Evolutionary conservation across 2,888 invertebrate species (phyloP), one percentile per base, ranked within the genome.

Genomic region (Microplitis manilae): DNA sequence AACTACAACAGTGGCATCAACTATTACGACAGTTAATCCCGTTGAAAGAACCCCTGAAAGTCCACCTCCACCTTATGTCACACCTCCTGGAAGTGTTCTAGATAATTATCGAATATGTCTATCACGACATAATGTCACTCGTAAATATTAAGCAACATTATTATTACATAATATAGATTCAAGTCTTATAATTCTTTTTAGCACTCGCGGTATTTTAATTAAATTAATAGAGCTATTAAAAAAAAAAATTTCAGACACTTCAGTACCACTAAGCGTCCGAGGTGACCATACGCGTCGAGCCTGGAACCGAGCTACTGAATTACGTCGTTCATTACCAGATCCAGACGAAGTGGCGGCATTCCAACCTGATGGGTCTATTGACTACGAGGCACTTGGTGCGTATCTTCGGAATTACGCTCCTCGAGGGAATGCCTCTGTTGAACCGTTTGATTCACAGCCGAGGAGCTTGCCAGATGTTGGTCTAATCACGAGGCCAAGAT

Each of bases 1-100:
- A 67, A 61, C 38, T 5, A 38, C 38, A 7, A 30, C 30, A 30
- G 30, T 30, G 30, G 30, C 30, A 30, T 6, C 65, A 65, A 30
- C 65, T 65, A 30, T 20, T 65, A 20, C 73, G 50, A 50, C 50
- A 50, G 50, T 50, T 6, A 74, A 71, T 39, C 20, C 9, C 8
- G 40, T 40, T 30, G 69, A 76, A 15, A 30, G 71, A 15, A 76
- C 85, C 38, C 87, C 89, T 1, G 87, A 89, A 76, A 89, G 86
- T 77, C 90, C 90, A n/a, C 90, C 90, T 0, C 90, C 90, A 1
- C 89, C 89, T 5, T 90, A 90, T 76, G 81, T 87, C 5, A 90
- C 88, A 41, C 89, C 90, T 5, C 87, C 89, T 0, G 84, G 83
- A 77, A 86, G 84, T 6, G 80, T 85, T 20, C 77, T 82, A 9